These are phyloP conservation scores for Apostichopus leukothele DNA, from an alignment of 53 echinoderm and acorn worm species.

Conservation along the genomic window DNA sequence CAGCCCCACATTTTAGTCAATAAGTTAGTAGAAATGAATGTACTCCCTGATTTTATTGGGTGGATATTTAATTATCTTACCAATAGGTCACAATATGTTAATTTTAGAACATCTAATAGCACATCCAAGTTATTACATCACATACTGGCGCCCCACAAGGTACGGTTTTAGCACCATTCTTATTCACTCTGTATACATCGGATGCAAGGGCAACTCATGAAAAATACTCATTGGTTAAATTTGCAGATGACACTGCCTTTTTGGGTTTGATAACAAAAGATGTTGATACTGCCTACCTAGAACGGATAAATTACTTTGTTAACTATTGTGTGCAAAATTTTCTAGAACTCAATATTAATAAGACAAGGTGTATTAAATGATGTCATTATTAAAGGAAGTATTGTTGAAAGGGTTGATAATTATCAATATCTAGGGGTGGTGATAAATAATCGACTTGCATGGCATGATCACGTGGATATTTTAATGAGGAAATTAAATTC, in stretches of 20 bases:
- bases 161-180: background rate
- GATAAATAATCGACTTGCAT: background rate
- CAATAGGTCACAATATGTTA: constrained; percentile 19
- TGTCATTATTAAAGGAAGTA: constrained; percentile 2
- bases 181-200: background rate
- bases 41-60: background rate
- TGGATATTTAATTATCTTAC: constrained; percentile 28
- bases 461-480: background rate
- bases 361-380: background rate
- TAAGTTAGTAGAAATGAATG: constrained; percentile 32
- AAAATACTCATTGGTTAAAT: background rate
- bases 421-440: constrained; percentile 20
- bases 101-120: background rate
- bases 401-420: background rate
- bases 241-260: constrained; percentile 30
- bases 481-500: background rate
- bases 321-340: too few relatives aligned
- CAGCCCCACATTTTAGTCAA: background rate
- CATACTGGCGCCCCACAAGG: background rate
- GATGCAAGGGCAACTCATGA: background rate
- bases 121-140: background rate
- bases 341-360: too few relatives aligned
- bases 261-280: background rate
- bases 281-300: background rate
- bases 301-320: too few relatives aligned